A percentile compares a stretch with the other conserved stretches of the same genome.
Conservation (phyloP, 2,797 vertebrate species). For the Lycodopsis pacificus region DNA sequence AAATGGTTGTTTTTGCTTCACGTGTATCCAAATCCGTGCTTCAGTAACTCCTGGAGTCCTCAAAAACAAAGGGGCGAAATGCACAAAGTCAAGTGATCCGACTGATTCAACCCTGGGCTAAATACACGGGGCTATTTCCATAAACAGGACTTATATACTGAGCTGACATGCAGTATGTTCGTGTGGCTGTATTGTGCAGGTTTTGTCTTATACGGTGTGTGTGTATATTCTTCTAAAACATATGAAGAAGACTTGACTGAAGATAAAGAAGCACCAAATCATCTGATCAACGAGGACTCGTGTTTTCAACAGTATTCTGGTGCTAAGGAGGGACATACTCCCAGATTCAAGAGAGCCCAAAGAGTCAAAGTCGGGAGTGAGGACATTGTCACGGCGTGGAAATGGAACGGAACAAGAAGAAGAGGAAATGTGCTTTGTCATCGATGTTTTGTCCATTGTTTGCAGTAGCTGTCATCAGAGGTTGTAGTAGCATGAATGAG, state of each 20-base stretch:
- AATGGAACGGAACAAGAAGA: conserved; percentile 22
- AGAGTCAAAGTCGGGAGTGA: conserved; percentile 49
- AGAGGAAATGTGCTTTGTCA: conserved; percentile 51
- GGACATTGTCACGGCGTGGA: not conserved
- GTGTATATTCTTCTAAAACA: conserved; percentile 36
- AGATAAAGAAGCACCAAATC: conserved; percentile 40
- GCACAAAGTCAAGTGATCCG: conserved; percentile 41
- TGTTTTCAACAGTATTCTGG: conserved; percentile 39
- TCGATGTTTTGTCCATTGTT: conserved; percentile 49
- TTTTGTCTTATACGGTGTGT: conserved; percentile 49
- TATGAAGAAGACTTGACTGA: conserved; percentile 42
- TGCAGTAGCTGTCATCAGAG: conserved; percentile 49
- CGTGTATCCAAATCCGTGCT: conserved; percentile 41
- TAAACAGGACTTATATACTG: conserved; percentile 14
- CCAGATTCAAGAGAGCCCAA: conserved; percentile 58
- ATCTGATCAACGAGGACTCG: conserved; percentile 25
- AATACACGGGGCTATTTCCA: conserved; percentile 23
- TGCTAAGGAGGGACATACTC: conserved; percentile 46
- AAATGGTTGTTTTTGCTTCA: conserved; percentile 45
- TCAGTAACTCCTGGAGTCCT: conserved; percentile 28
- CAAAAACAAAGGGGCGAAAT: conserved; percentile 13
- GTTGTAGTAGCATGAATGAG: conserved; percentile 77
- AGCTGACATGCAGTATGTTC: conserved; percentile 9
- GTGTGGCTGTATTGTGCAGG: conserved; percentile 67
- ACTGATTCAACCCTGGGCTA: conserved; percentile 58